A percentile compares a stretch with the other conserved stretches of the same genome.
Conservation (phyloP, 64 coral and sea anemone genomes). For the Dendronephthya gigantea region DNA sequence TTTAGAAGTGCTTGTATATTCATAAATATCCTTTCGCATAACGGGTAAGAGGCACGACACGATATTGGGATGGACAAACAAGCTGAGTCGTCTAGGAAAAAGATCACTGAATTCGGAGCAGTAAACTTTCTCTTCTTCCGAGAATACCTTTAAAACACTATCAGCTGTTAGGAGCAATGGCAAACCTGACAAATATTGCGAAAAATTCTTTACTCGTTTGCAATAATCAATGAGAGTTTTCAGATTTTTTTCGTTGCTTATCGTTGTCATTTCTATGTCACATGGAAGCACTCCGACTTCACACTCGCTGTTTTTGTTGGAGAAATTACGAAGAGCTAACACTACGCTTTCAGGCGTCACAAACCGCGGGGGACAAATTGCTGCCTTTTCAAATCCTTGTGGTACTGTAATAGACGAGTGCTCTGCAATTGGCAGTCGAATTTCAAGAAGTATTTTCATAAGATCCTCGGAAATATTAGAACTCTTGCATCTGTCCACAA, state of each 20-base stretch:
- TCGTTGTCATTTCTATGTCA: not conserved
- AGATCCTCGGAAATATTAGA: not conserved
- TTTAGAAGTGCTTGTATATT: slow-evolving; percentile 18
- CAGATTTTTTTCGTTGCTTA: slow-evolving; percentile 2
- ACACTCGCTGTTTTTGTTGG: slow-evolving; percentile 14
- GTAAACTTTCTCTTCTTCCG: slow-evolving; percentile 33
- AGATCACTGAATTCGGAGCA: slow-evolving; percentile 47
- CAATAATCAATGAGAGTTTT: slow-evolving; percentile 42
- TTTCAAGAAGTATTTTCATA: slow-evolving; percentile 41
- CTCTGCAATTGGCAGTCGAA: slow-evolving; percentile 54
- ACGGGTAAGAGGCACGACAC: not conserved
- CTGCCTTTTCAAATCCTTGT: slow-evolving; percentile 36
- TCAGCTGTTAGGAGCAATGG: slow-evolving; percentile 57
- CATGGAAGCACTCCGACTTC: slow-evolving; percentile 19
- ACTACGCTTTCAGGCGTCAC: not conserved
- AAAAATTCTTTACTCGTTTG: slow-evolving; percentile 48
- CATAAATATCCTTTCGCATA: not conserved
- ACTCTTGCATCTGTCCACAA: not conserved
- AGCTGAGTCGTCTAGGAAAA: slow-evolving; percentile 13
- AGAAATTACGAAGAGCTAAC: slow-evolving; percentile 7
- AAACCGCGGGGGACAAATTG: slow-evolving; percentile 8
- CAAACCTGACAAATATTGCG: slow-evolving; percentile 44
- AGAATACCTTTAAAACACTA: slow-evolving; percentile 41
- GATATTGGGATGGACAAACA: slow-evolving; percentile 19
- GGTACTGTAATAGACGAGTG: slow-evolving; percentile 28